phyloP scores from a whole-genome alignment of 2,888 invertebrate species.

The Cylloceria caligata region DNA sequence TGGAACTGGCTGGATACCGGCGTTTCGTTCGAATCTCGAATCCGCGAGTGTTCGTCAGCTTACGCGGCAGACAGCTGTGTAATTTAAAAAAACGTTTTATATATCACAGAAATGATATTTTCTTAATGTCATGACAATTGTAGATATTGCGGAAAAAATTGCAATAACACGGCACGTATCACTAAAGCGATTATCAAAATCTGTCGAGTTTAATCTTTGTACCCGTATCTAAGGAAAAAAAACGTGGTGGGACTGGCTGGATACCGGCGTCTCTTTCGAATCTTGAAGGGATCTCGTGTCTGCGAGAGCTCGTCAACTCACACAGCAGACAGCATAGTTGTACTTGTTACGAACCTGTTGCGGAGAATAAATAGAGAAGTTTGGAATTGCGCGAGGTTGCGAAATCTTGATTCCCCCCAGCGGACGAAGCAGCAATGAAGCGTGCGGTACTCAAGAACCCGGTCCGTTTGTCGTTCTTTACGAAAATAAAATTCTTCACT shows the following conservation, averaged over 20 bases:
- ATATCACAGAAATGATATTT: too few species aligned
- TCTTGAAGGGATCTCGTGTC: slow-evolving; percentile 21
- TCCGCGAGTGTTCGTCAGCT: background rate
- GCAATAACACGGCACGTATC: background rate
- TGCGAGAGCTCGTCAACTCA: background rate
- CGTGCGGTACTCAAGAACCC: background rate
- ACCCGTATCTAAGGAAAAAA: background rate
- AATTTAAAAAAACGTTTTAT: too few species aligned
- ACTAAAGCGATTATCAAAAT: background rate
- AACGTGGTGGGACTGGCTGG: slow-evolving; percentile 5
- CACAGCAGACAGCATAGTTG: background rate
- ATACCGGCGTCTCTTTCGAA: background rate
- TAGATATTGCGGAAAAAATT: background rate
- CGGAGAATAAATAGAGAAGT: slow-evolving; percentile 29
- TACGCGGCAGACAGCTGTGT: background rate
- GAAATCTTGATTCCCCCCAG: slow-evolving; percentile 44
- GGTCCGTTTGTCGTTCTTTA: background rate
- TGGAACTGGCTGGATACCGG: slow-evolving; percentile 23
- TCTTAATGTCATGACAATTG: background rate
- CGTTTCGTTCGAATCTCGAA: background rate
- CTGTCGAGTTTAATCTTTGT: background rate
- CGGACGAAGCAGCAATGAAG: background rate
- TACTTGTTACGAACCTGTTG: slow-evolving; percentile 57
- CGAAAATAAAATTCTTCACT: background rate
- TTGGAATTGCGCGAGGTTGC: slow-evolving; percentile 62